Conservation (phyloP, 2,113 vertebrate genomes). For the Halichoerus grypus region DNA sequence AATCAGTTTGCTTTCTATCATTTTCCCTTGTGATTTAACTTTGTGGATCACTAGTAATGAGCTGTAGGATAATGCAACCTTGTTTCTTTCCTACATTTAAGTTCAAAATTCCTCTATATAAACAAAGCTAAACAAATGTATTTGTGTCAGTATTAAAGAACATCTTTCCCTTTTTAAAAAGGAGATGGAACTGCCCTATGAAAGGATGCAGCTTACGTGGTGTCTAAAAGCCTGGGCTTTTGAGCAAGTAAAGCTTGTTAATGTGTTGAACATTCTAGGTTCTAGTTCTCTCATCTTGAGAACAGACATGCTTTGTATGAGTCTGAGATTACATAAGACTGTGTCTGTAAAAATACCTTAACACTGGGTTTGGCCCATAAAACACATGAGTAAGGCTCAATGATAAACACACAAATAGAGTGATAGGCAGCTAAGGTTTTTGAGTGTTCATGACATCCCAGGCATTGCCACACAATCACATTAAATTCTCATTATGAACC, state of each 20-base stretch:
- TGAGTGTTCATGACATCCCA: neutral
- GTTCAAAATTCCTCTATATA: neutral
- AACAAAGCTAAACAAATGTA: neutral
- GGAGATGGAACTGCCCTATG: neutral
- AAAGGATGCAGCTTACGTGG: neutral
- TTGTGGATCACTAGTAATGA: neutral
- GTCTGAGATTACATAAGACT: neutral
- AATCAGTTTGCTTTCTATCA: constrained; percentile 19
- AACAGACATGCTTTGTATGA: neutral
- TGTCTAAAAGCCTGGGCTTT: neutral
- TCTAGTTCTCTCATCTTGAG: neutral
- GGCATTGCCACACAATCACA: neutral
- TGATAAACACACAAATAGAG: neutral
- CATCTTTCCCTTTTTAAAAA: neutral
- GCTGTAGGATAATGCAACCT: neutral
- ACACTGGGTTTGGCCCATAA: neutral
- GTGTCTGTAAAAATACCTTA: neutral
- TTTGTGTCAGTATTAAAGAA: neutral
- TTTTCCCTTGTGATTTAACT: neutral
- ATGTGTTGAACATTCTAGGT: neutral
- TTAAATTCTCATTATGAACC: neutral
- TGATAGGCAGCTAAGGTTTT: neutral
- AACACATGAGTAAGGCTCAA: neutral
- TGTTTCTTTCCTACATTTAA: neutral
- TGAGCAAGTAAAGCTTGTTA: neutral